Evolutionary conservation across 2,888 invertebrate species (phyloP).

Genomic region (Scaptodrosophila latifasciaeformis): DNA sequence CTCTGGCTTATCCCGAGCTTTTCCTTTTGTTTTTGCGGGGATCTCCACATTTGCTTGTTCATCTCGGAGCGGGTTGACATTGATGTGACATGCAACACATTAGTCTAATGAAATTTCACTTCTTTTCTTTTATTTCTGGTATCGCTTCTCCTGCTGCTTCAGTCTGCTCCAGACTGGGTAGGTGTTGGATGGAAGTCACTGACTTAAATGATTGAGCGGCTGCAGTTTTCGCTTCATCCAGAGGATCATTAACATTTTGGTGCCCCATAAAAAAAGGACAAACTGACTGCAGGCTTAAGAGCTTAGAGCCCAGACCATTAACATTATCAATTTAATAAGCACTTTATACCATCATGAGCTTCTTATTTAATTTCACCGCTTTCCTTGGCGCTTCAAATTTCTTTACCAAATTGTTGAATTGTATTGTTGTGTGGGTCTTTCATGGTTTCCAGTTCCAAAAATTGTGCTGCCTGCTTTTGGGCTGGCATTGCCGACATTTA

Average conservation of each 20-base stretch:
- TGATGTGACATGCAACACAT: slow-evolving; percentile 66
- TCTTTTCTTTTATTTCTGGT: background rate
- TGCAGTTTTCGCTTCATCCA: no score
- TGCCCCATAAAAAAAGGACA: no score
- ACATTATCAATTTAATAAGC: slow-evolving; percentile 42
- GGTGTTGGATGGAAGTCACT: no score
- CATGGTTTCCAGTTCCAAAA: slow-evolving; percentile 29
- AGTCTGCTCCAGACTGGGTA: no score
- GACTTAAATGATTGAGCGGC: no score
- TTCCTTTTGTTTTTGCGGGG: no score
- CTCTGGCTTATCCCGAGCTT: no score
- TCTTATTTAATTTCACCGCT: background rate
- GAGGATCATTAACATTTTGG: background rate
- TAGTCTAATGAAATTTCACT: slow-evolving; percentile 58
- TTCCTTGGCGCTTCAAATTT: background rate
- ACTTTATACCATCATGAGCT: no score
- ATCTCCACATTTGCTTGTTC: slow-evolving; percentile 50
- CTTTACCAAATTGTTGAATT: slow-evolving; percentile 15
- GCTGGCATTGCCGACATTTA: slow-evolving; percentile 34
- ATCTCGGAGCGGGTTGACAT: slow-evolving; percentile 48
- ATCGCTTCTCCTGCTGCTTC: slow-evolving; percentile 1
- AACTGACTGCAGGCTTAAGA: no score
- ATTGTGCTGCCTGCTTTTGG: slow-evolving; percentile 46
- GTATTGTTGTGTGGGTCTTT: slow-evolving; percentile 26
- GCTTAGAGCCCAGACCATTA: background rate